phyloP scores from a whole-genome alignment of 2,888 invertebrate genomes.

The Lycocerus yunnanus region DNA sequence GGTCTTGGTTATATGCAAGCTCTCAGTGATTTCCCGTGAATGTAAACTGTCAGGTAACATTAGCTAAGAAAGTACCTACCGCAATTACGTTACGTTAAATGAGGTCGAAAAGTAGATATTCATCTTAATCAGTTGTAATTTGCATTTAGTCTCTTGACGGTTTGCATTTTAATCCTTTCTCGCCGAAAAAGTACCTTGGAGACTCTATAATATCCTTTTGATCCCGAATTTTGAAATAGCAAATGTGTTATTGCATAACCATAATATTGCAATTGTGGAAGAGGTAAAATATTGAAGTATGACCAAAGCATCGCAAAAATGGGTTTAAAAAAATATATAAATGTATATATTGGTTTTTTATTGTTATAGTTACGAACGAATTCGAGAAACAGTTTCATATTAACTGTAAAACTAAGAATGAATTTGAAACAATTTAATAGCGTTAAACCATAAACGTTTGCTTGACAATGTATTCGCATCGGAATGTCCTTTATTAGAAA shows the following conservation, averaged over 20 bases:
- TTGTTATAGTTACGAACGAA: background rate
- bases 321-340: background rate
- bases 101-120: conserved; percentile 17
- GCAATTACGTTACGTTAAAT: conserved; percentile 23
- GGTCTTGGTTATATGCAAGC: conserved; percentile 19
- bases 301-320: background rate
- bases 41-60: conserved; percentile 15
- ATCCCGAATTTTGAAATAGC: too few species aligned
- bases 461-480: background rate
- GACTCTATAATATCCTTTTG: too few species aligned
- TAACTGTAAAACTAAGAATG: conserved; percentile 11
- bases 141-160: background rate
- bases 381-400: conserved; percentile 6
- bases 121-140: conserved; percentile 12
- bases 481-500: background rate
- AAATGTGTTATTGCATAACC: background rate
- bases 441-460: conserved; percentile 6
- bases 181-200: too few species aligned
- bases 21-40: conserved; percentile 6
- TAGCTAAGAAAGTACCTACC: background rate
- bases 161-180: background rate
- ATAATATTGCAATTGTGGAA: background rate
- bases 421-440: conserved; percentile 6
- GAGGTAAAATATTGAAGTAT: background rate
- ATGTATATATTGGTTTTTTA: background rate